These are phyloP conservation scores for Diglossa cyanea DNA, from an alignment of 2,797 vertebrate genomes.

Conservation along the genomic window DNA sequence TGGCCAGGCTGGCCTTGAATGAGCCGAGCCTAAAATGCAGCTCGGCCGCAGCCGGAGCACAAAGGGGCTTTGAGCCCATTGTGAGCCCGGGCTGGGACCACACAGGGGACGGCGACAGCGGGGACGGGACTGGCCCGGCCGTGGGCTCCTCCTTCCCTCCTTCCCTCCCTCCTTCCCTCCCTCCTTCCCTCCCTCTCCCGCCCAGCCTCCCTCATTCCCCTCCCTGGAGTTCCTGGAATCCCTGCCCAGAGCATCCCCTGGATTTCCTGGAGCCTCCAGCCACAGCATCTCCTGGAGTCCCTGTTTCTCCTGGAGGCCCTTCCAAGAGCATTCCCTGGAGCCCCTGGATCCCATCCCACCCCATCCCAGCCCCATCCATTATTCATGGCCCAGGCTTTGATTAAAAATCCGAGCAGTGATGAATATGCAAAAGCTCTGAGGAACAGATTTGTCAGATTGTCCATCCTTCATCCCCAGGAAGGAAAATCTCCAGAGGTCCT, in stretches of 20 bases:
- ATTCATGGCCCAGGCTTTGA: conserved; percentile 85
- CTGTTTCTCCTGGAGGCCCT: neutral
- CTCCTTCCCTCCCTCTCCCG: neutral
- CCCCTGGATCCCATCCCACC: neutral
- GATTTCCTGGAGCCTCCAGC: neutral
- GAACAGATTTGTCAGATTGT: conserved; percentile 87
- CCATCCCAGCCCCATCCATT: conserved; percentile 79
- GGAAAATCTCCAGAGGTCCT: conserved; percentile 81
- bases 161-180: no score
- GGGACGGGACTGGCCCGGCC: fast-evolving
- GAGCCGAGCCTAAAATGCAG: neutral
- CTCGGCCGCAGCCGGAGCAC: neutral
- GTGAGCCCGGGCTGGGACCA: conserved; percentile 20
- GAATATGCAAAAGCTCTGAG: conserved; percentile 84
- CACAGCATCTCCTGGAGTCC: neutral
- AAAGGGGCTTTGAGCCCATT: conserved; percentile 24
- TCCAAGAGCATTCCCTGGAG: neutral
- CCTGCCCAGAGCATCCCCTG: neutral
- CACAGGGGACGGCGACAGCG: neutral
- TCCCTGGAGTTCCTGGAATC: neutral
- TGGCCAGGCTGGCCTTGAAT: neutral
- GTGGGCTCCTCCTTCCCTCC: neutral
- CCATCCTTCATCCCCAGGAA: conserved; percentile 84
- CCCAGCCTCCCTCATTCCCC: neutral
- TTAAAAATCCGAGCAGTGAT: conserved; percentile 86